phyloP scores from a whole-genome alignment of 2,113 vertebrate genomes.

The Echinops telfairi region DNA sequence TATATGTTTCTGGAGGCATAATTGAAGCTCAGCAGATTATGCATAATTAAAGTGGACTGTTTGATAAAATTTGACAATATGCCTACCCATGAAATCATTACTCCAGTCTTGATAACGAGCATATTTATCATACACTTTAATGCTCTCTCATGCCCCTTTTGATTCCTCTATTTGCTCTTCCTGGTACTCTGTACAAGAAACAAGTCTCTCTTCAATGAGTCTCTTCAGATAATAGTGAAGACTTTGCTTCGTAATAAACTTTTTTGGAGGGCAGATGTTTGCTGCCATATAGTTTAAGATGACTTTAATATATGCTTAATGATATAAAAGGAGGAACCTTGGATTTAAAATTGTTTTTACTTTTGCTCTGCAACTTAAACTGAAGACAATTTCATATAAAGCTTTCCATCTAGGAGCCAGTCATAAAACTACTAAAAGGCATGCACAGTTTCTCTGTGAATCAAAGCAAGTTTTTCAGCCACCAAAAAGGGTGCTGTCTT shows the following conservation, averaged over 20 bases:
- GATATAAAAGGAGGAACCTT: not conserved
- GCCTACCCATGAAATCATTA: slow-evolving; percentile 60
- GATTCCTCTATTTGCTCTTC: not conserved
- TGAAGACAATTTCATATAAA: slow-evolving; percentile 59
- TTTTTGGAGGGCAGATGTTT: slow-evolving; percentile 27
- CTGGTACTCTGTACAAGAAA: not conserved
- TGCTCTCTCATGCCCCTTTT: slow-evolving; percentile 43
- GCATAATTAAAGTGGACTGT: slow-evolving; percentile 24
- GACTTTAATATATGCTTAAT: slow-evolving; percentile 30
- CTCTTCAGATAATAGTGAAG: slow-evolving; percentile 5
- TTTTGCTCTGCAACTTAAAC: not conserved
- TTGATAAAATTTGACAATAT: slow-evolving; percentile 60
- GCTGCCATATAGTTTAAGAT: slow-evolving; percentile 48
- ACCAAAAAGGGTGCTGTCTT: slow-evolving; percentile 94
- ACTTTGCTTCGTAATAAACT: not conserved
- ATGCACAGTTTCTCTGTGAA: slow-evolving; percentile 91
- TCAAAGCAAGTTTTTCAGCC: slow-evolving; percentile 95
- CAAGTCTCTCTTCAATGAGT: not conserved
- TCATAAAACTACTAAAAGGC: slow-evolving; percentile 89
- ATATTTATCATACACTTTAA: slow-evolving; percentile 11
- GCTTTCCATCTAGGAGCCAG: slow-evolving; percentile 85
- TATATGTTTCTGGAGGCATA: slow-evolving; percentile 64
- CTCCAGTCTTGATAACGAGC: slow-evolving; percentile 60
- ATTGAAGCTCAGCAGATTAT: slow-evolving; percentile 42
- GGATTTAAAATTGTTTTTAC: slow-evolving; percentile 34